phyloP scores from a whole-genome alignment of 2,888 invertebrate genomes.

The Xanthorhoe designata region DNA sequence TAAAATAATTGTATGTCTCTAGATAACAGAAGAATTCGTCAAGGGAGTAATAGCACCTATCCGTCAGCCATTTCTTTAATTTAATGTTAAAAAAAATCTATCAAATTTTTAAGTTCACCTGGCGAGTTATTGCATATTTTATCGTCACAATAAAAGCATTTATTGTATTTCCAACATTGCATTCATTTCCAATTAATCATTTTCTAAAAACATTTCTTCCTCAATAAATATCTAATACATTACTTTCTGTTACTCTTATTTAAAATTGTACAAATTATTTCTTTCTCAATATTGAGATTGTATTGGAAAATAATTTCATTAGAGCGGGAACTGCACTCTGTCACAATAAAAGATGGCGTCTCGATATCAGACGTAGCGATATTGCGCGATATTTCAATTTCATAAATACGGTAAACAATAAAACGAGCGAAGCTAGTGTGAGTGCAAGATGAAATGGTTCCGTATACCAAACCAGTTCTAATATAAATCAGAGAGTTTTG shows the following conservation, averaged over 20 bases:
- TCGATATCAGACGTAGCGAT: slow-evolving; percentile 17
- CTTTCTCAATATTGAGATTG: slow-evolving; percentile 1
- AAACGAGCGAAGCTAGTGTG: slow-evolving; percentile 11
- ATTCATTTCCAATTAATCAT: not conserved
- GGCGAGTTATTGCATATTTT: no score
- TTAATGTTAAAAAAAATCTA: no score
- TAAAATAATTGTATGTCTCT: no score
- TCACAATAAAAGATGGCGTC: slow-evolving; percentile 23
- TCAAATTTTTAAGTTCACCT: no score
- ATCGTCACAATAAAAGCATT: no score
- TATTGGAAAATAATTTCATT: slow-evolving; percentile 21
- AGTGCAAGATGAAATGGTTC: slow-evolving; percentile 8
- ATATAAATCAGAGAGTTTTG: not conserved
- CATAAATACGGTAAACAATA: slow-evolving; percentile 24
- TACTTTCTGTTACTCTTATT: no score
- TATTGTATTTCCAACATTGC: no score
- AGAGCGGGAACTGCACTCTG: slow-evolving; percentile 8
- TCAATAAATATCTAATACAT: not conserved
- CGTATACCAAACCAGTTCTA: not conserved
- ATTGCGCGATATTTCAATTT: slow-evolving; percentile 23
- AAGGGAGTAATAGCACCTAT: no score
- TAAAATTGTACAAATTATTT: not conserved
- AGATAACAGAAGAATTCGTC: no score
- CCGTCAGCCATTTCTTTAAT: no score
- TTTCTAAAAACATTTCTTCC: not conserved